Conservation (phyloP, 1,140 invertebrate species). For the Hylaeus anthracinus region DNA sequence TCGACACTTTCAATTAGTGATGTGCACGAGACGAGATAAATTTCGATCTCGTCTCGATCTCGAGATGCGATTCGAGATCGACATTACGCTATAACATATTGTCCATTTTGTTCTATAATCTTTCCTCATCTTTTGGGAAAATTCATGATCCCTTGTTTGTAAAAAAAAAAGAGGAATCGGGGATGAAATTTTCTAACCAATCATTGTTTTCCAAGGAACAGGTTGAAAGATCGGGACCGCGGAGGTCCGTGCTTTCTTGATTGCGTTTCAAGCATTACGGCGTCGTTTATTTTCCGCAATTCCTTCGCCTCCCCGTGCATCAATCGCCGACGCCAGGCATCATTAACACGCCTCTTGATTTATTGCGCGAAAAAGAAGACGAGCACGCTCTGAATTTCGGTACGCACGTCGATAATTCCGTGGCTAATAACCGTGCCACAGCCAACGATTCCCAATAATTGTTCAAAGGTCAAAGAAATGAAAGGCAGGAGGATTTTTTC, state of each 20-base stretch:
- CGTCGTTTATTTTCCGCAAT: slow-evolving; percentile 42
- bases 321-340: slow-evolving; percentile 27
- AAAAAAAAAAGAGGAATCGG: too few species aligned
- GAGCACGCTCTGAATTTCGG: slow-evolving; percentile 17
- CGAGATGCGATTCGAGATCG: too few species aligned
- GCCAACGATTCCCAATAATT: neutral
- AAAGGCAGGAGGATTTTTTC: neutral
- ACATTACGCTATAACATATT: too few species aligned
- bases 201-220: neutral
- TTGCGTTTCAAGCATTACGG: slow-evolving; percentile 14
- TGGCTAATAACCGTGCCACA: slow-evolving; percentile 28
- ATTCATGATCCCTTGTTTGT: too few species aligned
- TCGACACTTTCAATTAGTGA: too few species aligned
- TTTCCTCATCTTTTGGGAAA: too few species aligned
- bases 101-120: too few species aligned
- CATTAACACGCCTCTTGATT: slow-evolving; percentile 46
- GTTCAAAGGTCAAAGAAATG: neutral
- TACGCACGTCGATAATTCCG: slow-evolving; percentile 34
- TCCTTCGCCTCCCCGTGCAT: slow-evolving; percentile 20
- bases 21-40: too few species aligned
- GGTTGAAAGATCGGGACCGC: neutral
- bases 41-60: too few species aligned
- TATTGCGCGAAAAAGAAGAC: slow-evolving; percentile 37
- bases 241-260: slow-evolving; percentile 13
- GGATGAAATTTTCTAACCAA: too few species aligned